A percentile compares a stretch with the other conserved stretches of the same genome.
Evolutionary conservation across 2,113 vertebrate genomes (phyloP).

Genomic region (Echinops telfairi): DNA sequence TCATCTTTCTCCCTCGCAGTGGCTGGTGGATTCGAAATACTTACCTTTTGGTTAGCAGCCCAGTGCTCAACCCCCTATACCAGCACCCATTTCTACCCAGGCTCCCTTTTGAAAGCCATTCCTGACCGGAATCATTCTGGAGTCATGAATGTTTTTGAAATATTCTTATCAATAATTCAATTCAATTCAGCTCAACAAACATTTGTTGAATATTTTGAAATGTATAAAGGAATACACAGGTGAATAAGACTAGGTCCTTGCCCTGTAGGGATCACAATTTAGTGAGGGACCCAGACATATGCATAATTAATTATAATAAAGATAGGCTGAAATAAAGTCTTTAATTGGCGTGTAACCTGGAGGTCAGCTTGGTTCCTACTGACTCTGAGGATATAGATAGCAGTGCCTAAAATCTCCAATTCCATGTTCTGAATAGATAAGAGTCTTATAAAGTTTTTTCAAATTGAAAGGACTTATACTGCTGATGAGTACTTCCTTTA

Average conservation of each 20-base stretch:
- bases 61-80: no score
- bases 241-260: background rate
- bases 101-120: conserved; percentile 52
- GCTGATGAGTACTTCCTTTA: background rate
- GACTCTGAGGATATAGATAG: background rate
- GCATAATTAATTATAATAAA: conserved; percentile 65
- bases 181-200: conserved; percentile 67
- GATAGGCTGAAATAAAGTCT: background rate
- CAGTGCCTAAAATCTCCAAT: background rate
- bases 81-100: background rate
- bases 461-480: background rate
- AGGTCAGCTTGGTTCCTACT: conserved; percentile 15
- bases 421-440: background rate
- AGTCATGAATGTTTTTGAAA: conserved; percentile 54
- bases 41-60: no score
- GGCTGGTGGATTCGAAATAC: no score
- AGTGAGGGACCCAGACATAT: conserved; percentile 27
- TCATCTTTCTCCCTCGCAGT: no score
- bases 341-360: conserved; percentile 28
- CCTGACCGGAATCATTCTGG: conserved; percentile 40
- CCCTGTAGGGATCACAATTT: conserved; percentile 37
- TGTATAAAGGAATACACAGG: background rate
- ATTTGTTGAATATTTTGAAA: conserved; percentile 55
- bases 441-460: background rate
- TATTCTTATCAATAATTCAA: conserved; percentile 70